phyloP scores from a whole-genome alignment of 2,888 invertebrate species.

The Torymus texanus region DNA sequence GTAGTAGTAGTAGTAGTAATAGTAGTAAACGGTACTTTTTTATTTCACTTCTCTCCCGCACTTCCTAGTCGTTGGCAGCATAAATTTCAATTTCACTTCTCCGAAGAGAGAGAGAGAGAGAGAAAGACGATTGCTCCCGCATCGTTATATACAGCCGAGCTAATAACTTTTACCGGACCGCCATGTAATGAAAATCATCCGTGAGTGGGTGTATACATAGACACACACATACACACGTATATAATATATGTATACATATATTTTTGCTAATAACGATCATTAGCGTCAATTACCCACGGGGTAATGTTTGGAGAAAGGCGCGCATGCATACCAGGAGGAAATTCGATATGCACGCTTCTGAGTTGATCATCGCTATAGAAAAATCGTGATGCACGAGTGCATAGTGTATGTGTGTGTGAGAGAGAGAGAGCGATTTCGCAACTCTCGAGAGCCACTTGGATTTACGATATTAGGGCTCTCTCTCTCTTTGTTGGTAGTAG shows the following conservation, averaged over 20 bases:
- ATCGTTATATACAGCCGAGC: conserved; percentile 9
- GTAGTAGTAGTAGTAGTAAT: no score
- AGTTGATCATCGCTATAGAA: background rate
- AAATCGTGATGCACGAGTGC: background rate
- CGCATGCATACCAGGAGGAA: background rate
- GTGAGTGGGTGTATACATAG: background rate
- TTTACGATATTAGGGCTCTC: no score
- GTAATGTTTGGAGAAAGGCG: conserved; percentile 13
- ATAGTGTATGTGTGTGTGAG: no score
- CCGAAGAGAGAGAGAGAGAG: background rate
- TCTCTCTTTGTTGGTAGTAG: no score
- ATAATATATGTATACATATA: background rate
- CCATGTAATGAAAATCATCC: conserved; percentile 16
- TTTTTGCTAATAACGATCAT: conserved; percentile 34
- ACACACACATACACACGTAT: background rate
- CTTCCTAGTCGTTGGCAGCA: conserved; percentile 20
- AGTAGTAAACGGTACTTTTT: background rate
- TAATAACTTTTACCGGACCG: conserved; percentile 21
- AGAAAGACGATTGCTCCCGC: conserved; percentile 16
- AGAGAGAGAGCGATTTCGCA: no score
- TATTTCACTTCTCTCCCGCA: background rate
- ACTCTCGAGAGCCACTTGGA: no score
- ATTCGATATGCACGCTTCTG: conserved; percentile 1
- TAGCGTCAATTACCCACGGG: conserved; percentile 36
- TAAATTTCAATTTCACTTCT: conserved; percentile 47